A percentile compares a stretch with the other conserved stretches of the same genome.
phyloP scores from a whole-genome alignment of 2,888 invertebrate species.

The Prosopocoilus inquinatus region DNA sequence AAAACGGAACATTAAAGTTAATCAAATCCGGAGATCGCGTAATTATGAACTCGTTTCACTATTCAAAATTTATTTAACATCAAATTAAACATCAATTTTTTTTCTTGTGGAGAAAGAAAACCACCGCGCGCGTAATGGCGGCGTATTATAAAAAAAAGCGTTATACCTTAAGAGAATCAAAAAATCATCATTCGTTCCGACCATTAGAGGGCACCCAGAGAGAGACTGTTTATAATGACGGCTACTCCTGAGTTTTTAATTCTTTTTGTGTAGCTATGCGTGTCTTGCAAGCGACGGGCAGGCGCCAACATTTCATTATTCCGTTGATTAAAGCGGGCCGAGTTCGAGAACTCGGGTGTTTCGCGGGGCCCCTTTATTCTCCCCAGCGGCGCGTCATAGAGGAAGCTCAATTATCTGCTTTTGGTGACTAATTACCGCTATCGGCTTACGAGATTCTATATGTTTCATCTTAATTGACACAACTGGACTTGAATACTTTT shows the following conservation, averaged over 20 bases:
- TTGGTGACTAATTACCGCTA: conserved; percentile 23
- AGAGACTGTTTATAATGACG: conserved; percentile 37
- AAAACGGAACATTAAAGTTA: neutral
- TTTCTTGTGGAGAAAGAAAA: neutral
- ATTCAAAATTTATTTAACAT: conserved; percentile 1
- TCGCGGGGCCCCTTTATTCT: conserved; percentile 18
- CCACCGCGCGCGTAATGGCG: too few species aligned
- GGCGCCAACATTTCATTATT: conserved; percentile 53
- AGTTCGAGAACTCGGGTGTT: conserved; percentile 11
- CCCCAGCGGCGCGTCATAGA: conserved; percentile 14
- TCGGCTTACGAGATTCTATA: neutral
- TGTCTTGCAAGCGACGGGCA: conserved; percentile 40
- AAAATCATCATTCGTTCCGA: conserved; percentile 39
- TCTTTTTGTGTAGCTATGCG: conserved; percentile 3
- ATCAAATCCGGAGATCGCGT: neutral
- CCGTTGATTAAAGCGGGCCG: conserved; percentile 42
- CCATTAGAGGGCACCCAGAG: conserved; percentile 33
- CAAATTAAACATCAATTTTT: conserved; percentile 5
- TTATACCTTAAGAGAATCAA: conserved; percentile 20
- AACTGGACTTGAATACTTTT: too few species aligned
- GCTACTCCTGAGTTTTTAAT: conserved; percentile 31
- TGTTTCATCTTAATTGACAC: conserved; percentile 19
- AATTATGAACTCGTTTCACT: neutral
- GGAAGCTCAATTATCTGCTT: conserved; percentile 21
- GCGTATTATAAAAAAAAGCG: conserved; percentile 11